Conservation (phyloP, 2,888 invertebrate genomes). For the Heliconius ismenius region DNA sequence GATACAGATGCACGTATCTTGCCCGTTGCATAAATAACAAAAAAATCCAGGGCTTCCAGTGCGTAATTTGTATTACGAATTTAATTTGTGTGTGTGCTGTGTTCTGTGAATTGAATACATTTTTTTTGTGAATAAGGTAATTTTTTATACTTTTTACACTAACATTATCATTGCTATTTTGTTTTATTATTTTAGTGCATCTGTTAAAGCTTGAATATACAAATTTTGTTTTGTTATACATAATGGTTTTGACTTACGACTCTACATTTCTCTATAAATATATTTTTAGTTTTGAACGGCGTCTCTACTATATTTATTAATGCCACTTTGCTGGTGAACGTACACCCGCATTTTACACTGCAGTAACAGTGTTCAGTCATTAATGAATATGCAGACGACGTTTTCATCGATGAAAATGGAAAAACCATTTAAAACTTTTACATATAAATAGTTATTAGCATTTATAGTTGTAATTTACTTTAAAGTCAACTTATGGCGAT, state of each 20-base stretch:
- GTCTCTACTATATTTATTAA: slow-evolving; percentile 1
- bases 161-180: slow-evolving; percentile 4
- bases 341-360: slow-evolving; percentile 22
- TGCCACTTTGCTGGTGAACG: neutral
- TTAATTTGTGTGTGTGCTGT: slow-evolving; percentile 46
- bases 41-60: slow-evolving; percentile 49
- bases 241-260: neutral
- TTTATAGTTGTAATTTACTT: neutral
- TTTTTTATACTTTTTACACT: slow-evolving; percentile 1
- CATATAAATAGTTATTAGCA: neutral
- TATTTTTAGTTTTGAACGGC: neutral
- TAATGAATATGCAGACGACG: neutral
- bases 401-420: neutral
- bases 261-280: neutral
- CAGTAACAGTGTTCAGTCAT: slow-evolving; percentile 15
- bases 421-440: neutral
- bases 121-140: slow-evolving; percentile 28
- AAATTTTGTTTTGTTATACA: neutral
- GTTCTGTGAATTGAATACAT: slow-evolving; percentile 31
- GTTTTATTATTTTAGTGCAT: slow-evolving; percentile 1
- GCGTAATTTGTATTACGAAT: slow-evolving; percentile 50
- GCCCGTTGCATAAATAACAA: slow-evolving; percentile 48
- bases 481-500: neutral
- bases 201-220: neutral
- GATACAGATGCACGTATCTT: slow-evolving; percentile 44